phyloP scores from a whole-genome alignment of 92 coral and sea anemone genomes.

The Epizoanthus stellaris region DNA sequence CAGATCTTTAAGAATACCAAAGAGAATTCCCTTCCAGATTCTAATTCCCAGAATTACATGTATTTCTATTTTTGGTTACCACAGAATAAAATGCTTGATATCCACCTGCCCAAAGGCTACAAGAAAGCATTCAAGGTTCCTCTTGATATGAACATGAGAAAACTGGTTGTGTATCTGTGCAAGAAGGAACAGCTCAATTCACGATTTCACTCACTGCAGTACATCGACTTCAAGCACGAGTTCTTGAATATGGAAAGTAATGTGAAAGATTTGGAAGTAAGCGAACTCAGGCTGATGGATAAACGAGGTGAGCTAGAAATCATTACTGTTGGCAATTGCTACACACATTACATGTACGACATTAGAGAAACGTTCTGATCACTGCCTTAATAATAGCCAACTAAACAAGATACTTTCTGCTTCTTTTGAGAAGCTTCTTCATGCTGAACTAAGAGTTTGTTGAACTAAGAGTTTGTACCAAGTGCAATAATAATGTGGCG shows the following conservation, averaged over 20 bases:
- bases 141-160: conserved; percentile 66
- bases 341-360: neutral
- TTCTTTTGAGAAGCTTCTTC: too few relatives aligned
- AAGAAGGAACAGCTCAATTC: conserved; percentile 68
- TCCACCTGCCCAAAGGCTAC: conserved; percentile 60
- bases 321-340: neutral
- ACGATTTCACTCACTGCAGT: conserved; percentile 75
- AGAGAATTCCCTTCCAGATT: too few relatives aligned
- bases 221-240: conserved; percentile 75
- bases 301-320: conserved; percentile 60
- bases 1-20: neutral
- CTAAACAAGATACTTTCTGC: too few relatives aligned
- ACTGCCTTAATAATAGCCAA: neutral
- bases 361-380: neutral
- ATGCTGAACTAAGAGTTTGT: too few relatives aligned
- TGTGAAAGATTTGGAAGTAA: conserved; percentile 59
- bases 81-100: conserved; percentile 68
- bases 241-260: conserved; percentile 55
- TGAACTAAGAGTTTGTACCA: too few relatives aligned
- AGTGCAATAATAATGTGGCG: too few relatives aligned
- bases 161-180: conserved; percentile 60
- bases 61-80: neutral
- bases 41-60: neutral
- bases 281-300: conserved; percentile 72
- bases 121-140: conserved; percentile 65